Percentiles rank a stretch among this genome's conserved stretches.
phyloP scores from a whole-genome alignment of 2,888 invertebrate genomes.

The Ferrisia virgata region DNA sequence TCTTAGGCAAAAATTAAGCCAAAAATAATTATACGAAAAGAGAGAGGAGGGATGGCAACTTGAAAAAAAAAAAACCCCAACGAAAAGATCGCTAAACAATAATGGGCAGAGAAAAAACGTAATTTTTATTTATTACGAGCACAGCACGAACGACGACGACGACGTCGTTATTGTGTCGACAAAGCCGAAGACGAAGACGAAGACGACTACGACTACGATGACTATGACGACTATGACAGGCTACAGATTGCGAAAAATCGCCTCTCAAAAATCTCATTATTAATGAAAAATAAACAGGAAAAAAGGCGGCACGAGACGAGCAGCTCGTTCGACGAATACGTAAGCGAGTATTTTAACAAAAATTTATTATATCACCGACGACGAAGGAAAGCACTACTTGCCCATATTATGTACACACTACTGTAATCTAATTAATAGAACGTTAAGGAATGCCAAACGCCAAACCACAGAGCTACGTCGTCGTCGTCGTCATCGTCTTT shows the following conservation, averaged over 20 bases:
- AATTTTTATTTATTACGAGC: not conserved
- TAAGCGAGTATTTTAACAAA: not conserved
- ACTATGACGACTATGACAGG: not conserved
- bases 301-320: too few species aligned
- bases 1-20: too few species aligned
- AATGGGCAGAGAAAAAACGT: not conserved
- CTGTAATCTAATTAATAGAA: too few species aligned
- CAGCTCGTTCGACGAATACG: not conserved
- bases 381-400: too few species aligned
- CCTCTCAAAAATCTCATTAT: not conserved
- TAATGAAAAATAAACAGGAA: slow-evolving; percentile 9
- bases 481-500: too few species aligned
- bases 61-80: not conserved
- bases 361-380: too few species aligned
- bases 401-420: too few species aligned
- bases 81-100: not conserved
- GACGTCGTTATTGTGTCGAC: too few species aligned
- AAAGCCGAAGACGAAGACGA: not conserved
- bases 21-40: too few species aligned
- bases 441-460: too few species aligned
- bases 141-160: not conserved
- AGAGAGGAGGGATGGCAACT: too few species aligned
- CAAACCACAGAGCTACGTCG: too few species aligned
- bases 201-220: not conserved
- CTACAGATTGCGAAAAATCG: not conserved